Conservation (phyloP, 1,140 invertebrate species). For the Dinothrombium tinctorium region DNA sequence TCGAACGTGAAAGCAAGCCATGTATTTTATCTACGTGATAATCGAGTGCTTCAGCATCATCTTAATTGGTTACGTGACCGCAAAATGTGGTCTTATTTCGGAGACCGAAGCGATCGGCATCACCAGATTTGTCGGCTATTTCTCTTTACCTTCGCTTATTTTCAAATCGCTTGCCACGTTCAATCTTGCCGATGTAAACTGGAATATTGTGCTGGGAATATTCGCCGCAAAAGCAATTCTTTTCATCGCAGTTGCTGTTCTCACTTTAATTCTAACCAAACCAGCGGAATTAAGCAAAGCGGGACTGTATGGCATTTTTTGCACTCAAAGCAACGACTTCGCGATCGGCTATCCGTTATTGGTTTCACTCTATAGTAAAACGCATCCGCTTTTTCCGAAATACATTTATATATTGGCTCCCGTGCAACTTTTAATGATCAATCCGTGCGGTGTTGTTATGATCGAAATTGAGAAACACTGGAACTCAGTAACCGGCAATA, state of each 20-base stretch:
- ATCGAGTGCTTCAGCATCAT: slow-evolving; percentile 24
- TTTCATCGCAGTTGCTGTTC: slow-evolving; percentile 51
- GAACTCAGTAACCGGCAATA: slow-evolving; percentile 15
- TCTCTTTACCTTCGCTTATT: slow-evolving; percentile 70
- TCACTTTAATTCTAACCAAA: slow-evolving; percentile 50
- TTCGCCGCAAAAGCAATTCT: slow-evolving; percentile 59
- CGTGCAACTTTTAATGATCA: slow-evolving; percentile 71
- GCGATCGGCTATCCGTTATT: slow-evolving; percentile 69
- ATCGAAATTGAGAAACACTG: slow-evolving; percentile 58
- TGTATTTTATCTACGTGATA: too few relatives aligned
- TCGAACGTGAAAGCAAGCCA: too few relatives aligned
- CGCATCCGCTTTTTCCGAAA: slow-evolving; percentile 64
- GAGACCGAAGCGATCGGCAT: slow-evolving; percentile 67
- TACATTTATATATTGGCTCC: slow-evolving; percentile 84
- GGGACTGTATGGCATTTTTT: slow-evolving; percentile 79
- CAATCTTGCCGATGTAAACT: slow-evolving; percentile 50
- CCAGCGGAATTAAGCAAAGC: slow-evolving; percentile 55
- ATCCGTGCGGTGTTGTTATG: slow-evolving; percentile 69
- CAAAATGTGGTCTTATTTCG: slow-evolving; percentile 54
- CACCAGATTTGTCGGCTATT: slow-evolving; percentile 73
- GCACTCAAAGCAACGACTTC: slow-evolving; percentile 93
- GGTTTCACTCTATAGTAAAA: slow-evolving; percentile 28
- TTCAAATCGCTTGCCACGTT: slow-evolving; percentile 67
- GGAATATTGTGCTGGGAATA: slow-evolving; percentile 63
- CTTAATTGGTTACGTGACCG: slow-evolving; percentile 55